Conservation (phyloP, 2,113 vertebrate species). For the Jaculus jaculus region DNA sequence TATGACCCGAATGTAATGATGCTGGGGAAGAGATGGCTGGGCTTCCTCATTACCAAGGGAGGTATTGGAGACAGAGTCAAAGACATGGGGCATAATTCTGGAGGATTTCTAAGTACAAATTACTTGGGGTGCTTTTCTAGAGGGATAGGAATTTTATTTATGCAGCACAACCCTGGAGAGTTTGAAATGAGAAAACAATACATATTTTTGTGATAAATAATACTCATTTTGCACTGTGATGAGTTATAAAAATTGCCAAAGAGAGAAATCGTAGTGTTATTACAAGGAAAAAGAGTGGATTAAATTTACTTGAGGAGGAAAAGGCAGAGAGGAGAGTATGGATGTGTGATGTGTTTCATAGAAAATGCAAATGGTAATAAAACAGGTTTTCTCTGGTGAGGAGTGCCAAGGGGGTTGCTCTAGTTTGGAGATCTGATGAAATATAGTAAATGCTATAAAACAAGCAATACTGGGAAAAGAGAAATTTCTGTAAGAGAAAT, state of each 20-base stretch:
- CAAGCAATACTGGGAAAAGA: background rate
- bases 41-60: background rate
- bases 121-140: background rate
- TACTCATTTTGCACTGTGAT: background rate
- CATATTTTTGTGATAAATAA: background rate
- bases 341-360: background rate
- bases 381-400: background rate
- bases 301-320: background rate
- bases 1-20: background rate
- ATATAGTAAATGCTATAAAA: background rate
- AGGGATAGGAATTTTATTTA: background rate
- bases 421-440: background rate
- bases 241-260: background rate
- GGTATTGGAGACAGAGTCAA: fast-evolving
- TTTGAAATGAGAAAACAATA: background rate
- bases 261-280: background rate
- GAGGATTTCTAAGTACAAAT: background rate
- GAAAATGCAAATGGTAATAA: background rate
- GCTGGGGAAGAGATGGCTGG: fast-evolving
- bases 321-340: background rate
- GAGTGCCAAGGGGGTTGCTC: background rate
- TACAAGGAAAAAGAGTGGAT: background rate
- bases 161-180: background rate
- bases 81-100: background rate
- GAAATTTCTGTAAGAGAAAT: background rate